These are phyloP conservation scores for Lepidurus arcticus DNA, from an alignment of 1,140 invertebrate species.

Conservation along the genomic window DNA sequence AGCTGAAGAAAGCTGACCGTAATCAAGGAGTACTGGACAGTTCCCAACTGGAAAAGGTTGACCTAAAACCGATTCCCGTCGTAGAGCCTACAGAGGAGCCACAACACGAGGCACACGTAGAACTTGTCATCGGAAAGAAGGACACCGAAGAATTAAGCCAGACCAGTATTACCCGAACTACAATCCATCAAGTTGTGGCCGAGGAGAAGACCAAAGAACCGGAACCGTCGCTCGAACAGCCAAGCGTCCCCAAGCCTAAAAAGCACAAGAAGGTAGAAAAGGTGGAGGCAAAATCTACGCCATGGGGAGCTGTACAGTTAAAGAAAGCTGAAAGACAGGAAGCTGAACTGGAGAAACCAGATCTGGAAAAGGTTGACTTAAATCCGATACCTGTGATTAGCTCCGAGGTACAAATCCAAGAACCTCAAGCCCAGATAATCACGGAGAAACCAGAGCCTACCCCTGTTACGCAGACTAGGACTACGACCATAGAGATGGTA, in stretches of 20 bases:
- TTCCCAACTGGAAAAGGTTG: neutral
- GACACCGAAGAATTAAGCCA: too few relatives aligned
- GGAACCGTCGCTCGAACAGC: too few relatives aligned
- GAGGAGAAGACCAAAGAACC: too few relatives aligned
- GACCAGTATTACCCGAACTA: too few relatives aligned
- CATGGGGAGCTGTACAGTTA: neutral
- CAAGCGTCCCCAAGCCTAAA: neutral
- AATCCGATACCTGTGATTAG: neutral
- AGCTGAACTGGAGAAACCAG: neutral
- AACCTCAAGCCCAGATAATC: neutral
- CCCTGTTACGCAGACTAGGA: neutral
- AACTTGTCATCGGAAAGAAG: too few relatives aligned
- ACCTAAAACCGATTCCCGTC: neutral
- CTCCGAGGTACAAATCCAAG: neutral
- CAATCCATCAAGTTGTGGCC: too few relatives aligned
- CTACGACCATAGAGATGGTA: neutral
- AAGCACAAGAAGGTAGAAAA: neutral
- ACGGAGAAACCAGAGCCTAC: neutral
- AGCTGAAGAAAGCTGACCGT: neutral
- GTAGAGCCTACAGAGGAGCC: neutral
- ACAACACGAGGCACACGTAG: too few relatives aligned
- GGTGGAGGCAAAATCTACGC: neutral
- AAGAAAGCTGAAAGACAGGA: constrained; percentile 11
- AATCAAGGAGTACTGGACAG: neutral
- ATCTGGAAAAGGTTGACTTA: neutral